Conservation (phyloP, 1,140 invertebrate genomes). For the Brachionus koreanus region DNA sequence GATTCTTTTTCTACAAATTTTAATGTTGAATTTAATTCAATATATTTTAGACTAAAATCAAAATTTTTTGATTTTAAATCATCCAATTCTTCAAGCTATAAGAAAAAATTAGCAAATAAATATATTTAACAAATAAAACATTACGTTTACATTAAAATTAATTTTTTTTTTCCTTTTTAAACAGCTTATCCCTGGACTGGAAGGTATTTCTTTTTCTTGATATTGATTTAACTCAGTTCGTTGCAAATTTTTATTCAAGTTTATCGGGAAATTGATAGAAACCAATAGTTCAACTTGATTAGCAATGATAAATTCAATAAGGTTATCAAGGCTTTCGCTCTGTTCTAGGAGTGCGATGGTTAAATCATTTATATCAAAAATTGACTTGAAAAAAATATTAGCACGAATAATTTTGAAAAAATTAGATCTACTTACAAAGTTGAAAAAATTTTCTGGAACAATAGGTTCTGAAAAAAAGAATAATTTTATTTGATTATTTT, state of each 20-base stretch:
- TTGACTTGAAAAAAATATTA: background rate
- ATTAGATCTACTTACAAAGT: background rate
- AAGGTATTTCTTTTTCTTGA: background rate
- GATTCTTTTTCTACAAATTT: background rate
- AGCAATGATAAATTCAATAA: constrained; percentile 13
- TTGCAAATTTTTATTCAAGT: background rate
- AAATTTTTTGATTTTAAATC: constrained; percentile 18
- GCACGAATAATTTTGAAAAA: background rate
- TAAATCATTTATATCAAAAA: constrained; percentile 23
- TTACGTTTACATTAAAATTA: constrained; percentile 1
- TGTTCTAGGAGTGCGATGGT: background rate
- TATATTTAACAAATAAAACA: background rate
- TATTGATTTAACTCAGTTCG: background rate
- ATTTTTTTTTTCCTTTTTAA: background rate
- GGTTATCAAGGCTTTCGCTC: background rate
- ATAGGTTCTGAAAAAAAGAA: background rate
- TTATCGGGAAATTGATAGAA: background rate
- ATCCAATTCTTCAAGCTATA: background rate
- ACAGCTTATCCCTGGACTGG: background rate
- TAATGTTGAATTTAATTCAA: background rate
- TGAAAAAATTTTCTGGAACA: background rate
- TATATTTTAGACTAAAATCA: background rate
- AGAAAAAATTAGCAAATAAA: background rate
- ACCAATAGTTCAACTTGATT: constrained; percentile 19
- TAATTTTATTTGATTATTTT: background rate